Conservation (phyloP, 2,113 vertebrate species). For the Psephotus haematonotus region DNA sequence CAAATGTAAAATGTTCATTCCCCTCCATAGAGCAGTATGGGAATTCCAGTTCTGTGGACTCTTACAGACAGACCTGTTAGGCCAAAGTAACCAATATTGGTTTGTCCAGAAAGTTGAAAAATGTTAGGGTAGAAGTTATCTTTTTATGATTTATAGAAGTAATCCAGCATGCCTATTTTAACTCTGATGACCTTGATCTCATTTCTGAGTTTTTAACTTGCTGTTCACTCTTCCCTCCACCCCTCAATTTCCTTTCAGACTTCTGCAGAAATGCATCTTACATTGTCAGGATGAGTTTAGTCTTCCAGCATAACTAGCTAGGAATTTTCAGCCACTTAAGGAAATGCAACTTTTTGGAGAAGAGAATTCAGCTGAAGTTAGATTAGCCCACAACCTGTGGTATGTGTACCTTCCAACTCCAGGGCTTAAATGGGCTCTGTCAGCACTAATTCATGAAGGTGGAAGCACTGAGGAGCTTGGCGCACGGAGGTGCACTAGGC, state of each 20-base stretch:
- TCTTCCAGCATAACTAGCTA: not conserved
- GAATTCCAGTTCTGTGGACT: conserved; percentile 27
- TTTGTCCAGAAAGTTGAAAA: conserved; percentile 12
- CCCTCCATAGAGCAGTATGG: conserved; percentile 46
- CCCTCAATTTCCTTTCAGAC: not conserved
- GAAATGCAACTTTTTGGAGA: not conserved
- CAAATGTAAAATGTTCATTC: not conserved
- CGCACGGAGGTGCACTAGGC: accelerated
- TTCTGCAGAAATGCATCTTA: not conserved
- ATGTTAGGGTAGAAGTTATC: not conserved
- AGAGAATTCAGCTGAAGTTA: not conserved
- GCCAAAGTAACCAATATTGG: not conserved
- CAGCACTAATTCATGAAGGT: accelerated
- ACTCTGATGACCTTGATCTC: not conserved
- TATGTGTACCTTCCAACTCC: not conserved
- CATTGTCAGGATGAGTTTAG: not conserved
- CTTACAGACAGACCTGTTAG: not conserved
- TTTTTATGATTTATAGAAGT: not conserved
- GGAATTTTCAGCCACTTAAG: not conserved
- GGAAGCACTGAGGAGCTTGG: not conserved
- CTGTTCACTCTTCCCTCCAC: not conserved
- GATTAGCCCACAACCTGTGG: not conserved
- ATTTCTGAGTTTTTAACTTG: not conserved
- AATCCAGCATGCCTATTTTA: not conserved
- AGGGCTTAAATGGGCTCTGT: not conserved